Evolutionary conservation across 2,797 vertebrate genomes (phyloP), one percentile per base, ranked within the genome.

Genomic region (Lacerta bilineata): DNA sequence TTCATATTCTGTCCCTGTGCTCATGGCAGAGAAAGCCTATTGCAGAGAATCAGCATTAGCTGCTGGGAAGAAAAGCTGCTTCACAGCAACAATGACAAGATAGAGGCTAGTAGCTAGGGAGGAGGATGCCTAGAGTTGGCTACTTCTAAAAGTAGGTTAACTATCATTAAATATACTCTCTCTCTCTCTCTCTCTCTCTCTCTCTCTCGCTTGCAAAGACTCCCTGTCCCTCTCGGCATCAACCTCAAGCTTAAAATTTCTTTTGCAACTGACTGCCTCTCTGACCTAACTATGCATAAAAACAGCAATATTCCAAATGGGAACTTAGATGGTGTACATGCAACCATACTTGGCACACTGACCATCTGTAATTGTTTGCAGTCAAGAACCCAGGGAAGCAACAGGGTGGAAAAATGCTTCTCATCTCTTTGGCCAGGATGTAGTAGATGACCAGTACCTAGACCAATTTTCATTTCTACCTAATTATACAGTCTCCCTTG

Each of bases 51-150:
- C 84, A 76, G 36, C 55, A 86, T 85, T 85, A 80, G 78, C 59
- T 81, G 55, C 78, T 68, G 78, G 76, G 72, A 82, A 82, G 86
- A 80, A 80, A 89, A 81, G 69, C 36, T 68, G 59, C 8, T 85
- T 39, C 59, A 75, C 41, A 85, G 71, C 55, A 68, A 89, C 61
- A 76, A 33, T 74, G 76, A 85, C 27, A 82, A 86, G 78, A 74
- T 61, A 82, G 6, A 74, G 55, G 69, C 84, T 29, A 76, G 25
- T 78, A 85, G 69, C 59, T 75, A 85, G 27, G 43, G 27, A n/a
- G 17, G 55, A 15, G 36, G 59, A 81, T 55, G 33, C 41, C 17
- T 9, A 68, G 41, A 76, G 27, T 64, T 87, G 36, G 79, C 46
- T 43, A 33, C 55, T 41, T 46, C 50, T 77, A 75, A 85, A 89